phyloP scores from a whole-genome alignment of 2,797 vertebrate species.

The Cyprinodon diabolis region DNA sequence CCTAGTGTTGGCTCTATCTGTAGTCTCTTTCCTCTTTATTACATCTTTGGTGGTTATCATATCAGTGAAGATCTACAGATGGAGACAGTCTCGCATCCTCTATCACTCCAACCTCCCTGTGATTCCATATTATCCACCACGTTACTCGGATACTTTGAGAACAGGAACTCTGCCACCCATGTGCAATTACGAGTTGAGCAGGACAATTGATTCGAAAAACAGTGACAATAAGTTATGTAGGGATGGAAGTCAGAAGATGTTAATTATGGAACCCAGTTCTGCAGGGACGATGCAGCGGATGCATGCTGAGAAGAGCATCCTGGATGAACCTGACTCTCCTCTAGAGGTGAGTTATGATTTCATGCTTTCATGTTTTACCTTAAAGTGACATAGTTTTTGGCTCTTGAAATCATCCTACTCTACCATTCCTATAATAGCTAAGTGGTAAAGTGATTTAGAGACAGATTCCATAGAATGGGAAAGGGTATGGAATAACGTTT shows the following conservation, averaged over 20 bases:
- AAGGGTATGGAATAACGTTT: too few relatives aligned
- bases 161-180: neutral
- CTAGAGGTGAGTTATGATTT: slow-evolving; percentile 2
- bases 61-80: too few relatives aligned
- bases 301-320: slow-evolving; percentile 31
- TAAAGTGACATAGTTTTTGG: too few relatives aligned
- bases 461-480: too few relatives aligned
- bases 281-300: neutral
- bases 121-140: slow-evolving; percentile 64
- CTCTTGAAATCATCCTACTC: too few relatives aligned
- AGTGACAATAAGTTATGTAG: slow-evolving; percentile 10
- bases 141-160: slow-evolving; percentile 54
- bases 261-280: neutral
- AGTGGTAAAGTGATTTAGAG: too few relatives aligned
- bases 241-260: neutral
- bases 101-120: slow-evolving; percentile 54
- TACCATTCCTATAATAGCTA: too few relatives aligned
- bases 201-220: slow-evolving; percentile 56
- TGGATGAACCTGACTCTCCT: slow-evolving; percentile 37
- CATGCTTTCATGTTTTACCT: neutral
- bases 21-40: too few relatives aligned
- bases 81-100: slow-evolving; percentile 10
- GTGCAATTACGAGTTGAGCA: slow-evolving; percentile 30
- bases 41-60: too few relatives aligned
- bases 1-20: too few relatives aligned